A percentile compares a stretch with the other conserved stretches of the same genome.
phyloP scores from a whole-genome alignment of 2,888 invertebrate species.

The Boloria selene region DNA sequence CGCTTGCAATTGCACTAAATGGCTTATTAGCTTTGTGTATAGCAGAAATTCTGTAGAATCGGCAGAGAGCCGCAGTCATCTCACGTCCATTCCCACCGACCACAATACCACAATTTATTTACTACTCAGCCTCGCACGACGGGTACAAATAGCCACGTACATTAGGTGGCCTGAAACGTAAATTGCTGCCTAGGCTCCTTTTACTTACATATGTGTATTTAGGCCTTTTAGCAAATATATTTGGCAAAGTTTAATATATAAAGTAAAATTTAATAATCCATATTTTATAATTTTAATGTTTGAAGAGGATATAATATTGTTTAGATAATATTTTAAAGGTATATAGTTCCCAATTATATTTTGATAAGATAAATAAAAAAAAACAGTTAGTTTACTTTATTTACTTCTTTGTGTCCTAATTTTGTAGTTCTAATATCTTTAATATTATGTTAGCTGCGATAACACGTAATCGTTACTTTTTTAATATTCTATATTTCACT shows the following conservation, averaged over 20 bases:
- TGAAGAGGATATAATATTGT: too few species aligned
- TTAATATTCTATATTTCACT: too few species aligned
- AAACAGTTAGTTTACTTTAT: too few species aligned
- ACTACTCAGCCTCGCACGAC: conserved; percentile 32
- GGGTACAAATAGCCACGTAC: conserved; percentile 33
- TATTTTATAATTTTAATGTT: too few species aligned
- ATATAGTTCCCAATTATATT: too few species aligned
- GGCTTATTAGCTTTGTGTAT: conserved; percentile 29
- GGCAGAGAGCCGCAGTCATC: conserved; percentile 34
- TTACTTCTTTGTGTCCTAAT: too few species aligned
- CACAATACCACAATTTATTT: conserved; percentile 39
- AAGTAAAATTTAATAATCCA: background rate
- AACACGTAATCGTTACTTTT: too few species aligned
- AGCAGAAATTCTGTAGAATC: conserved; percentile 31
- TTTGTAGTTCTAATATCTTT: too few species aligned
- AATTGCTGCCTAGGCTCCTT: conserved; percentile 17
- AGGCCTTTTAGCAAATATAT: conserved; percentile 3
- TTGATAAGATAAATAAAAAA: too few species aligned
- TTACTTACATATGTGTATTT: conserved; percentile 22
- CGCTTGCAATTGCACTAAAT: conserved; percentile 23
- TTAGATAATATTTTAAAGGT: too few species aligned
- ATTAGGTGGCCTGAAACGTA: conserved; percentile 27
- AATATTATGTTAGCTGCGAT: too few species aligned
- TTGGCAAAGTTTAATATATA: background rate
- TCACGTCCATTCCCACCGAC: conserved; percentile 36